Evolutionary conservation across 2,888 invertebrate species (phyloP), one percentile per base, ranked within the genome.

Genomic region (Andricus curvator): DNA sequence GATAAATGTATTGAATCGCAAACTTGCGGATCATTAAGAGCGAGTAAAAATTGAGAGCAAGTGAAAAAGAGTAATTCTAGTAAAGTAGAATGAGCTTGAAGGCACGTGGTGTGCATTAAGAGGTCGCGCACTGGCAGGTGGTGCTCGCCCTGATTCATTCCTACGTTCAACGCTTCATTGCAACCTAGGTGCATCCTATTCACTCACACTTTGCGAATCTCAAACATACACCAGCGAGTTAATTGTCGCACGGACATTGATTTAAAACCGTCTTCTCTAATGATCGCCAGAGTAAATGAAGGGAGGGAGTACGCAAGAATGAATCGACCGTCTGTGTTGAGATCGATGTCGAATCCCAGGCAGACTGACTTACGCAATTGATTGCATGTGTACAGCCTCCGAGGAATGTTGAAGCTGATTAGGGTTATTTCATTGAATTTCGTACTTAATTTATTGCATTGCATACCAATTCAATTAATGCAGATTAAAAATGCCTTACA

Each of bases 91-190:
- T 29, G 33, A 56, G 56, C 51, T 48, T 70, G 25, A 51, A 70
- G 51, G 51, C 29, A 87, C 85, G 86, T 86, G 88, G 86, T 85
- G 88, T 86, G 84, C 89, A 90, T 90, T 88, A 90, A 90, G 90
- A 89, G 90, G 89, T 90, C 90, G 88, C 89, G 90, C 88, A 89
- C 90, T 88, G 90, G 90, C 90, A 90, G 90, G 90, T 90, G 90
- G 90, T 84, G 87, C 86, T 86, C 89, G 86, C 89, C 89, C 90
- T 90, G 90, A 90, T 90, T 90, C 89, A 90, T 88, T 88, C 88
- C 87, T 84, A 83, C 80, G 85, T 67, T 70, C 70, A 77, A 84
- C 86, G 85, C 84, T 56, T 83, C 80, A 79, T 84, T 84, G 74
- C 81, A 66, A 82, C 82, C 87, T 87, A 86, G 86, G 81, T 84